Percentiles rank a stretch among this genome's conserved stretches.
Evolutionary conservation across 2,113 vertebrate genomes (phyloP).

Genomic region (Anguilla rostrata): DNA sequence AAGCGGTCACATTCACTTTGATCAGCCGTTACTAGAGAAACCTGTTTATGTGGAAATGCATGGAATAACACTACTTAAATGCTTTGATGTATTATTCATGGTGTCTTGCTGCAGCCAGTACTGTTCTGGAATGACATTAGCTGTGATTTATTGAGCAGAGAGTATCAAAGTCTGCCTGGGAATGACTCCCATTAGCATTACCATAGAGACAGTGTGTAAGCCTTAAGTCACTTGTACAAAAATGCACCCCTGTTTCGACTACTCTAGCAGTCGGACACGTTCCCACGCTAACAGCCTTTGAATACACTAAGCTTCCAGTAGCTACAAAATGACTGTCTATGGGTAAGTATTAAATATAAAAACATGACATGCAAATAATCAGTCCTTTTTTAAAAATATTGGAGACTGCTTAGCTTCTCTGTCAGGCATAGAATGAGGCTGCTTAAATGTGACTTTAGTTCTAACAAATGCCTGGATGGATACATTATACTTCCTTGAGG

Average conservation of each 20-base stretch:
- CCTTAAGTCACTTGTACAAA: background rate
- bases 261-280: background rate
- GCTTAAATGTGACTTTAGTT: background rate
- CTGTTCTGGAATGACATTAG: conserved; percentile 33
- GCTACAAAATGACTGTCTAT: background rate
- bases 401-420: background rate
- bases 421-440: background rate
- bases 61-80: conserved; percentile 31
- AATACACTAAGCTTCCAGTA: background rate
- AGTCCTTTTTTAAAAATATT: background rate
- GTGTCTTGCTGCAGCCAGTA: background rate
- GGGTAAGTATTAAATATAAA: conserved; percentile 11
- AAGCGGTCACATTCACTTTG: conserved; percentile 26
- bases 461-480: background rate
- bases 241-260: background rate
- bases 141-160: conserved; percentile 18
- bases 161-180: conserved; percentile 2
- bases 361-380: background rate
- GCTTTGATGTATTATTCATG: conserved; percentile 58
- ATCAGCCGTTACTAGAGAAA: conserved; percentile 27
- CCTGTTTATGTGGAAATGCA: conserved; percentile 39
- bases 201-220: background rate
- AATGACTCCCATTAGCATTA: conserved; percentile 21
- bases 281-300: background rate
- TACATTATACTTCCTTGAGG: background rate